Evolutionary conservation across 2,797 vertebrate genomes (phyloP), one percentile per base, ranked within the genome.

Genomic region (Parauchenoglanis ngamensis): DNA sequence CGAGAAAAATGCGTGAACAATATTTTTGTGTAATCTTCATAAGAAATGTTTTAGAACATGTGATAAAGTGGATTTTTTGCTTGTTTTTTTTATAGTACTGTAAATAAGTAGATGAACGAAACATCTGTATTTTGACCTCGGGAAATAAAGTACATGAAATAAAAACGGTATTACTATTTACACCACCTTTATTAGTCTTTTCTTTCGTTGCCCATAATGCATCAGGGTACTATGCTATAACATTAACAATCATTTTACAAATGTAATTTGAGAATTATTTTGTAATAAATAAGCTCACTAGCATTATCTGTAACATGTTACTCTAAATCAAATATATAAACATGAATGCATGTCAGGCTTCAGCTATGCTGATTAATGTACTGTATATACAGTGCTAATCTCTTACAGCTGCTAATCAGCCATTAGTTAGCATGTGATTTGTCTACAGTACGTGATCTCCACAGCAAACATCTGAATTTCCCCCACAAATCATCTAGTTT

Each of bases 21-120:
- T 89, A 87, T 89, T 89, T 89, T 87, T 87, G 78, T 85, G 86
- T 78, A 70, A 83, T 78, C 44, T 82, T 76, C 23, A 31, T 21
- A 78, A 6, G 63, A 78, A 11, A 67, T 88, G 82, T 87, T 87
- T 54, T 89, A 83, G 86, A 89, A 65, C 19, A 1, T 85, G 72
- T 88, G 77, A 72, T 70, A 13, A 75, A 79, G 35, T 76, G 54
- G n/a, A 70, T 52, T 28, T 3, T 28, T 61, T 61, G 23, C 12
- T 57, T 21, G 46, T 28, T 46, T 80, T 46, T 25, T 70, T 87
- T 72, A 88, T 73, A 80, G 67, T 80, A 7, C 54, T 85, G 76
- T 88, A 85, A 80, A 72, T 78, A 86, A 78, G 31, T 81, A 88
- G 77, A 78, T 65, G 21, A 73, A n/a, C 12, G 28, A 88, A 80